phyloP scores from a whole-genome alignment of 1,140 invertebrate genomes.

The Harpegnathos saltator region DNA sequence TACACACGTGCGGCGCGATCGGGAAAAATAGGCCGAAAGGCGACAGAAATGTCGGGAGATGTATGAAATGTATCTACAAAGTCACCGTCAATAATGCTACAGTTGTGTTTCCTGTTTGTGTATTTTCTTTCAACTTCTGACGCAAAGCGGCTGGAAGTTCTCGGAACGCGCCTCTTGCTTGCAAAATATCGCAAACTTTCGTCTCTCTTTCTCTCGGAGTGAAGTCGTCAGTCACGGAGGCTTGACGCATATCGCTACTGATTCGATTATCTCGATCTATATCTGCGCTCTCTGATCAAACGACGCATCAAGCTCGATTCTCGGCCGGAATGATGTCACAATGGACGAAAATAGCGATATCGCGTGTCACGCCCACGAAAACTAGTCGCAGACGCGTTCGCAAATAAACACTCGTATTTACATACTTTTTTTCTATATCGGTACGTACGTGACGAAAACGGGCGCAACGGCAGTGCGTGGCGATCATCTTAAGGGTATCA shows the following conservation, averaged over 20 bases:
- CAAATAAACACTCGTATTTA: constrained; percentile 13
- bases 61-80: not conserved
- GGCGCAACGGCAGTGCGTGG: not conserved
- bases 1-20: too few relatives aligned
- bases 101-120: too few relatives aligned
- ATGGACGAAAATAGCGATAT: not conserved
- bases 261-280: not conserved
- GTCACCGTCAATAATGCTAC: too few relatives aligned
- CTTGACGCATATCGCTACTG: not conserved
- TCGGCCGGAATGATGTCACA: not conserved
- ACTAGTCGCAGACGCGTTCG: not conserved
- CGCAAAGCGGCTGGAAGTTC: too few relatives aligned
- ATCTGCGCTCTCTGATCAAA: not conserved
- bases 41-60: too few relatives aligned
- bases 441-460: too few relatives aligned
- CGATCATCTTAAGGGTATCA: not conserved
- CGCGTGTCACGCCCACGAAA: not conserved
- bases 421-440: constrained; percentile 22
- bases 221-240: not conserved
- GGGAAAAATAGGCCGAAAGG: too few relatives aligned
- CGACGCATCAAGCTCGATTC: not conserved
- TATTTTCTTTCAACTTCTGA: too few relatives aligned
- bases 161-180: too few relatives aligned
- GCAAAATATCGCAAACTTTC: too few relatives aligned
- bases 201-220: not conserved